These are phyloP conservation scores for Panurus biarmicus DNA, from an alignment of 2,113 vertebrate genomes.

Conservation along the genomic window DNA sequence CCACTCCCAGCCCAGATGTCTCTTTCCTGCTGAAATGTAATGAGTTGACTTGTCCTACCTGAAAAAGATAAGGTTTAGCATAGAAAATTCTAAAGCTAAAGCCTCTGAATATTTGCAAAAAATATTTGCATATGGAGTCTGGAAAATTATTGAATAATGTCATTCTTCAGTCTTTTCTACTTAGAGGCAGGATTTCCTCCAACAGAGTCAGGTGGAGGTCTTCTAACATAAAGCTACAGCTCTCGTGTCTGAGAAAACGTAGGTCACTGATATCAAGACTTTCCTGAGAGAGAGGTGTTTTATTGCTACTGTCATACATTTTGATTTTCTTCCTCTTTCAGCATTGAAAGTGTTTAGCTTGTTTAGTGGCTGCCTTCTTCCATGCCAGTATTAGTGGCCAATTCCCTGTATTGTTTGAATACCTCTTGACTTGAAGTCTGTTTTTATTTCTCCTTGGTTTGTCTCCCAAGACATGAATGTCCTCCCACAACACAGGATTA, in stretches of 20 bases:
- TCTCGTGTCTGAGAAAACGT: neutral
- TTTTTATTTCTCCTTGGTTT: neutral
- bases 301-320: neutral
- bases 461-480: neutral
- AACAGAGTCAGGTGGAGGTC: neutral
- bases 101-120: neutral
- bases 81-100: neutral
- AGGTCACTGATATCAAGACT: neutral
- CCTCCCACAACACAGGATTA: neutral
- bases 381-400: neutral
- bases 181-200: neutral
- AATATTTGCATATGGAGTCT: neutral
- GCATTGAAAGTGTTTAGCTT: neutral
- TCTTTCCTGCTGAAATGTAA: neutral
- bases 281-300: neutral
- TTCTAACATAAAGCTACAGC: neutral
- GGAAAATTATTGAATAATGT: neutral
- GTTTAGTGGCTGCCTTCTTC: constrained; percentile 1
- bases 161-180: neutral
- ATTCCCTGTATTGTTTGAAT: neutral
- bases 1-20: neutral
- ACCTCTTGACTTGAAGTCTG: neutral
- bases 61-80: neutral
- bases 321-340: neutral
- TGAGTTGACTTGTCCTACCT: neutral